Conservation (phyloP, 2,888 invertebrate genomes). For the Andrena hattorfiana region DNA sequence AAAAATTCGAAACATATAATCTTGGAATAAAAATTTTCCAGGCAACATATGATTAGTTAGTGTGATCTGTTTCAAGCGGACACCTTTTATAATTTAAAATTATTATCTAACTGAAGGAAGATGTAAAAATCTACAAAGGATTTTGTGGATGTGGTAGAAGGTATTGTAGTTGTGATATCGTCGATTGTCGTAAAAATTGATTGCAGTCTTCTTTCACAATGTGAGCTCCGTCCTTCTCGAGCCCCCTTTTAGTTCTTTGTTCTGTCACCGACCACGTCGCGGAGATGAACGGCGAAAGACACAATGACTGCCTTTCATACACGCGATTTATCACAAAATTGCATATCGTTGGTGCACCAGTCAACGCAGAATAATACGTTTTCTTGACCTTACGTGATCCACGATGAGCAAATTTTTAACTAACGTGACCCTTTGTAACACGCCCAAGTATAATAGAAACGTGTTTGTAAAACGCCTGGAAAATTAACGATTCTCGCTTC, state of each 20-base stretch:
- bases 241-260: constrained; percentile 37
- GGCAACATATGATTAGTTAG: too few species aligned
- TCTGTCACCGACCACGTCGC: constrained; percentile 22
- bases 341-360: constrained; percentile 45
- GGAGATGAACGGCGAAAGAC: constrained; percentile 42
- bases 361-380: constrained; percentile 11
- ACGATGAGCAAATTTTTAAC: background rate
- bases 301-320: constrained; percentile 75
- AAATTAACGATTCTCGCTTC: constrained; percentile 1
- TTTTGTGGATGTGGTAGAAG: background rate
- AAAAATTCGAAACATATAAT: too few species aligned
- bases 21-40: too few species aligned
- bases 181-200: constrained; percentile 37
- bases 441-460: background rate
- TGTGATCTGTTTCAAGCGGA: too few species aligned
- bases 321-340: constrained; percentile 68
- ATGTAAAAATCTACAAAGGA: background rate
- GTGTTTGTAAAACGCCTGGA: background rate
- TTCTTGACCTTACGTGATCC: constrained; percentile 9
- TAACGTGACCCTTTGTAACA: background rate
- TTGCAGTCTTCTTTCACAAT: constrained; percentile 28
- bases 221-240: constrained; percentile 31
- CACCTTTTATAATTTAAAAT: background rate
- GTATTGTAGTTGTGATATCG: background rate
- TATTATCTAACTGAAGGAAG: background rate